phyloP scores from a whole-genome alignment of 1,140 invertebrate species.

The Drosophila eugracilis region DNA sequence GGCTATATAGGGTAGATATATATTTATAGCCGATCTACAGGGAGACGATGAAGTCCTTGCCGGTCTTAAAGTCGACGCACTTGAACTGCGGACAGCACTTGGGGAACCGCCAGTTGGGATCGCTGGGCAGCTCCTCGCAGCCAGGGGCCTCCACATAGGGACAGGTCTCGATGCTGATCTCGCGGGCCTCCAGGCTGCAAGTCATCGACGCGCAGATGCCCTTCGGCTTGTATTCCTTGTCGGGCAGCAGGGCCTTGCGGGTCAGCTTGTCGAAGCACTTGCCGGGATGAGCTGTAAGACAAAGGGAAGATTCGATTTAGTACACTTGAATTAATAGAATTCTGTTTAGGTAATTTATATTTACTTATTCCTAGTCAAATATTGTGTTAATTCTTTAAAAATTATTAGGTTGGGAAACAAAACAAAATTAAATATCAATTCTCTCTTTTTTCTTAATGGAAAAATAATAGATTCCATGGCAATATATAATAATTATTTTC shows the following conservation, averaged over 20 bases:
- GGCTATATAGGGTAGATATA: conserved; percentile 4
- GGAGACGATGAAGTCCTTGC: conserved; percentile 81
- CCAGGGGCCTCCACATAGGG: conserved; percentile 81
- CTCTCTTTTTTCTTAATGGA: background rate
- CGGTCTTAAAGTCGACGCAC: conserved; percentile 81
- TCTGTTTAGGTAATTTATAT: too few relatives aligned
- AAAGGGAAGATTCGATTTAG: conserved; percentile 19
- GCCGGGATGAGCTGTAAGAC: conserved; percentile 72
- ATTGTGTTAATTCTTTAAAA: too few relatives aligned
- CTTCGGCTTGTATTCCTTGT: conserved; percentile 84
- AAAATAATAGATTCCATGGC: background rate
- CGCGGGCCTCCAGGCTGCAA: conserved; percentile 74
- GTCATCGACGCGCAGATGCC: conserved; percentile 83
- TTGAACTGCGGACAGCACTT: conserved; percentile 84
- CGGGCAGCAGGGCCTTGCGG: conserved; percentile 74
- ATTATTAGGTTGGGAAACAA: background rate
- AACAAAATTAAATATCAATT: background rate
- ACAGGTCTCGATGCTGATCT: conserved; percentile 84
- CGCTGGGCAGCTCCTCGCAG: conserved; percentile 79
- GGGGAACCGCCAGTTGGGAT: conserved; percentile 79
- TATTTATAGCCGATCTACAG: conserved; percentile 41
- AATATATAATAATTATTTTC: conserved; percentile 24
- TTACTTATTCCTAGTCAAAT: too few relatives aligned
- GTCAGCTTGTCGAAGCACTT: conserved; percentile 84
- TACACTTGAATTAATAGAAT: conserved; percentile 4